These are phyloP conservation scores for Pangasius krempfi DNA, from an alignment of 2,797 vertebrate species.

Conservation along the genomic window DNA sequence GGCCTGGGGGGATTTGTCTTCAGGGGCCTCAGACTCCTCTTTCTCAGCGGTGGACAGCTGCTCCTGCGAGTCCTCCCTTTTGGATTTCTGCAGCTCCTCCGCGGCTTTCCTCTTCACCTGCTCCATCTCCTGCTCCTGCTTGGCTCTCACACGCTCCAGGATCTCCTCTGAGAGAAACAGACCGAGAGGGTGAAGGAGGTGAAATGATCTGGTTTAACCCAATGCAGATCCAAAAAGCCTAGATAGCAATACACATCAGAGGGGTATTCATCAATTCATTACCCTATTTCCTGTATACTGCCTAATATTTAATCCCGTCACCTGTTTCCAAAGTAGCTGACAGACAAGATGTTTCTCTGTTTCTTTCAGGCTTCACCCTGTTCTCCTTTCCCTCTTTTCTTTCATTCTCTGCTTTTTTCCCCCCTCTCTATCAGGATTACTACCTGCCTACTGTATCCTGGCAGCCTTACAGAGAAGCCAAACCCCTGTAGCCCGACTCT, in stretches of 20 bases:
- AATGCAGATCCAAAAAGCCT: not conserved
- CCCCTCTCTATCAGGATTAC: not conserved
- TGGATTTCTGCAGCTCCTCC: conserved; percentile 80
- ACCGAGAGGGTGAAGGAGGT: not conserved
- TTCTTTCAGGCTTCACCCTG: not conserved
- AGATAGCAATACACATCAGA: not conserved
- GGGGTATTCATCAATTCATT: not conserved
- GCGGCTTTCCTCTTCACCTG: conserved; percentile 80
- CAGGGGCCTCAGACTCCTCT: conserved; percentile 66
- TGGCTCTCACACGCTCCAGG: conserved; percentile 83
- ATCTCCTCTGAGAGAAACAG: conserved; percentile 85
- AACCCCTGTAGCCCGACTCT: no score
- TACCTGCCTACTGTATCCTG: not conserved
- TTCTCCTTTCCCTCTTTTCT: not conserved
- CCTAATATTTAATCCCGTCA: not conserved
- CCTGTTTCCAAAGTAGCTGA: not conserved
- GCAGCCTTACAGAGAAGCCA: no score
- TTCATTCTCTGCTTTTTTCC: not conserved
- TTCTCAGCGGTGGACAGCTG: conserved; percentile 70
- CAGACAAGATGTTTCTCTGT: not conserved
- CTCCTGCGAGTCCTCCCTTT: conserved; percentile 64
- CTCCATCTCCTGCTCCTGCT: conserved; percentile 84
- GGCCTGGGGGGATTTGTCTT: conserved; percentile 53
- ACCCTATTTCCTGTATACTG: not conserved
- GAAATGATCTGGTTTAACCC: not conserved